phyloP scores from a whole-genome alignment of 2,113 vertebrate genomes.

The Casuarius casuarius region DNA sequence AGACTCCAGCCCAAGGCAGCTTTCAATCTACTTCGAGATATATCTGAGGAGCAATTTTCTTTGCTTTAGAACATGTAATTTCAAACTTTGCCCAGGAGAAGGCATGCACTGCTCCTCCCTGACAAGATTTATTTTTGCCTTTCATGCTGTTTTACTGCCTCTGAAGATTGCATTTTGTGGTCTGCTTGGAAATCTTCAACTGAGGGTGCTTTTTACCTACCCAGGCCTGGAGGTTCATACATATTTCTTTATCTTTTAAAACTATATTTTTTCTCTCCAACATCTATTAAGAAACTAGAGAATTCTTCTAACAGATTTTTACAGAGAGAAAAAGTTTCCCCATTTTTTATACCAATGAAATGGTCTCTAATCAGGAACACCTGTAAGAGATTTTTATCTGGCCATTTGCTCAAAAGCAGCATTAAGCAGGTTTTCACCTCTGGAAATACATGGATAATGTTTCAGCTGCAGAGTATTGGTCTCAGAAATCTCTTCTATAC shows the following conservation, averaged over 20 bases:
- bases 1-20: background rate
- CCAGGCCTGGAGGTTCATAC: background rate
- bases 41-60: background rate
- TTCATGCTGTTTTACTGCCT: background rate
- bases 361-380: background rate
- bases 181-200: background rate
- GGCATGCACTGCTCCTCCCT: background rate
- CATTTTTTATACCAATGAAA: background rate
- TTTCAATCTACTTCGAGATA: background rate
- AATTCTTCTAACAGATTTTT: background rate
- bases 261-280: background rate
- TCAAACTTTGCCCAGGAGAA: background rate
- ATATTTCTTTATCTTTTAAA: background rate
- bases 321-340: background rate
- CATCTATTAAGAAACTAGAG: background rate
- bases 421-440: background rate
- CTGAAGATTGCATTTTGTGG: background rate
- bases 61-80: background rate
- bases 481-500: background rate
- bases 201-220: background rate
- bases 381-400: background rate
- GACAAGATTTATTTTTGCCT: background rate
- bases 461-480: background rate
- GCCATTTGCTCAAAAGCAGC: background rate
- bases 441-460: background rate